Conservation (phyloP, 2,797 vertebrate genomes). For the Brachyalestes nurse region DNA sequence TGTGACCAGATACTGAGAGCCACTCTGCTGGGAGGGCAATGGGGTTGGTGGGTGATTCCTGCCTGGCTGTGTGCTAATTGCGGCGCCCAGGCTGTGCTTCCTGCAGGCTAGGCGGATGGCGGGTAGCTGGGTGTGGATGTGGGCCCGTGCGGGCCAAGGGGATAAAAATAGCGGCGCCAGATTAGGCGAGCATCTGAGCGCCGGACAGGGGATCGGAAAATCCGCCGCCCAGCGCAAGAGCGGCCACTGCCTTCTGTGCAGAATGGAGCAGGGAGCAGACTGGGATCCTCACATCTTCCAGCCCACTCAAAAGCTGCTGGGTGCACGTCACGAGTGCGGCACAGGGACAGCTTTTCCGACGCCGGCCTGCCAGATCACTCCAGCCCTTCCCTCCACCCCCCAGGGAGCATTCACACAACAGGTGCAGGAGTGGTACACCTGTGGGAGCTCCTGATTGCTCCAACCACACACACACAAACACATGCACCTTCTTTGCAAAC, state of each 20-base stretch:
- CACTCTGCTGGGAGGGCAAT: constrained; percentile 70
- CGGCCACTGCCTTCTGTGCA: constrained; percentile 62
- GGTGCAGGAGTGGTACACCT: constrained; percentile 80
- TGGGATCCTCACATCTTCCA: constrained; percentile 71
- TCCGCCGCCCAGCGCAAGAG: constrained; percentile 69
- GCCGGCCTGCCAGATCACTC: constrained; percentile 38
- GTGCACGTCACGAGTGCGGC: constrained; percentile 61
- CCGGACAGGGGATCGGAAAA: constrained; percentile 81
- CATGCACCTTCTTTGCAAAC: constrained; percentile 69
- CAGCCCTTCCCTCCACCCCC: constrained; percentile 60
- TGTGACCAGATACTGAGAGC: constrained; percentile 27
- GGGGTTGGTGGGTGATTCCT: constrained; percentile 79
- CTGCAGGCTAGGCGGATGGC: constrained; percentile 67
- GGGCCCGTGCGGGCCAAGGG: constrained; percentile 69
- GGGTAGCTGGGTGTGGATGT: constrained; percentile 70
- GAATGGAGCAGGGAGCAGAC: constrained; percentile 68
- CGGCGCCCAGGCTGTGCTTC: constrained; percentile 67
- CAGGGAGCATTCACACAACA: constrained; percentile 81
- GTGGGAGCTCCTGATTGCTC: constrained; percentile 75
- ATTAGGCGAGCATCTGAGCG: constrained; percentile 82
- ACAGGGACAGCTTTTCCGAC: constrained; percentile 52
- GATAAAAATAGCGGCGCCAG: constrained; percentile 81
- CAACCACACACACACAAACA: constrained; percentile 32
- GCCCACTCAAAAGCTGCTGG: constrained; percentile 65
- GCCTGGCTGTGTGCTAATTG: constrained; percentile 80